These are phyloP conservation scores for Saguinus imperator DNA, from an alignment of 2,113 vertebrate species.

Conservation along the genomic window DNA sequence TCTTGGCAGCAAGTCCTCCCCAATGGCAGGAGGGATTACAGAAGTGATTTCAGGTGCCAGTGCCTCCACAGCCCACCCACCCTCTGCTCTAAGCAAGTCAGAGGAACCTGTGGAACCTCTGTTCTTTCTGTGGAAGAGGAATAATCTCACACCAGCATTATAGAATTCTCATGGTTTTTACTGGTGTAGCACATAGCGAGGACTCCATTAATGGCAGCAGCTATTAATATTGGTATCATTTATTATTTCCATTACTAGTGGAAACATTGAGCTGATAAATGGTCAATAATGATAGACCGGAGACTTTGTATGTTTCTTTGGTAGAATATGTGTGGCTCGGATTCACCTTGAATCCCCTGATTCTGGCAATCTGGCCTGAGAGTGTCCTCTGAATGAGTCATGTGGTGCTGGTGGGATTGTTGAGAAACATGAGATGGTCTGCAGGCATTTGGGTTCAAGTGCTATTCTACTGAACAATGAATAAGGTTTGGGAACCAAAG, in stretches of 20 bases:
- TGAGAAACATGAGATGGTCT: background rate
- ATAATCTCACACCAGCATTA: accelerated
- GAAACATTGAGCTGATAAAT: background rate
- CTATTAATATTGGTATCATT: background rate
- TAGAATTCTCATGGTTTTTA: background rate
- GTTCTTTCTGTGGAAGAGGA: background rate
- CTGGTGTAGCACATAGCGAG: background rate
- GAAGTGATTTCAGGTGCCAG: background rate
- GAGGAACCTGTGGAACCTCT: background rate
- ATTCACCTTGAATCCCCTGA: background rate
- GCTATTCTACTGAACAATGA: background rate
- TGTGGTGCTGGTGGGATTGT: background rate
- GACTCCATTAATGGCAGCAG: background rate
- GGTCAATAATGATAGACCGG: background rate
- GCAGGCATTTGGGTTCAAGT: no score
- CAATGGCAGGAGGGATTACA: background rate
- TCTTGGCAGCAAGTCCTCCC: background rate
- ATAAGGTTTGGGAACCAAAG: background rate
- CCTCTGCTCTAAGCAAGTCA: background rate
- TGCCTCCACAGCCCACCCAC: background rate
- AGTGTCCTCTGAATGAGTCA: background rate
- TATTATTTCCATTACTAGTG: background rate
- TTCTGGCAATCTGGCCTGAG: background rate
- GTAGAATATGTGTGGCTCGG: background rate
- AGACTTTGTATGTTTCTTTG: background rate